Base-by-base conservation (phyloP, 2,888 invertebrate genomes). In the Dryocosmus kuriphilus region DNA sequence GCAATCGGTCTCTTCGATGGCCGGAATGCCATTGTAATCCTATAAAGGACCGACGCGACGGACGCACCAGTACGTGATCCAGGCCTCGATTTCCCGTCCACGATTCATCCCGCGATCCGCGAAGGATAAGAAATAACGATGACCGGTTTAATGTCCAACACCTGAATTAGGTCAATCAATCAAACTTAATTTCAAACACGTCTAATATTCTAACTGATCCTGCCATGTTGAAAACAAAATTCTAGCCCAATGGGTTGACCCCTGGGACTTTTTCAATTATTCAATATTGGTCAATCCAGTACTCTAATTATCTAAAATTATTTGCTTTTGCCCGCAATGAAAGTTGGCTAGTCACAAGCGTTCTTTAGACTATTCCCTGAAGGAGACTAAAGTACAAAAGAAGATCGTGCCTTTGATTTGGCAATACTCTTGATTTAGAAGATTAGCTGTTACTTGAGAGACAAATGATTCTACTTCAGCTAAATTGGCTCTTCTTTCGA, bases 11-110 rank as follows among this genome's bases (percentile, higher is more conserved):
- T 60, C 60, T 27, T 60, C 60, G 60, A 60, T 60, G 27, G 60
- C 60, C 60, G 80, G 80, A 80, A 80, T 80, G 80, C 75, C 78
- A 78, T 80, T 80, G 78, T 80, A 73, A 80, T 80, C 80, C 80
- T 79, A 76, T 80, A 79, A 80, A 77, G 80, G 77, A 75, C 77
- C 78, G 80, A 16, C 41, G 14, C 41, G 41, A 16, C 51, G 22
- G 19, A 63, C 60, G 9, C 60, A 27, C 60, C 67, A 75, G 73
- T 65, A 77, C 80, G 80, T 80, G 80, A 78, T 78, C 80, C 57
- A 80, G 80, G 80, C 41, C 75, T 80, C 80, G 80, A 78, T 80
- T 78, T 80, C 80, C 80, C 78, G 78, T 78, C 71, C 73, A 77
- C 75, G 71, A 62, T 51, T 62, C 75, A 65, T 41, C 65, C 65